These are phyloP conservation scores for Tachycineta bicolor DNA, from an alignment of 2,113 vertebrate genomes.

Conservation along the genomic window DNA sequence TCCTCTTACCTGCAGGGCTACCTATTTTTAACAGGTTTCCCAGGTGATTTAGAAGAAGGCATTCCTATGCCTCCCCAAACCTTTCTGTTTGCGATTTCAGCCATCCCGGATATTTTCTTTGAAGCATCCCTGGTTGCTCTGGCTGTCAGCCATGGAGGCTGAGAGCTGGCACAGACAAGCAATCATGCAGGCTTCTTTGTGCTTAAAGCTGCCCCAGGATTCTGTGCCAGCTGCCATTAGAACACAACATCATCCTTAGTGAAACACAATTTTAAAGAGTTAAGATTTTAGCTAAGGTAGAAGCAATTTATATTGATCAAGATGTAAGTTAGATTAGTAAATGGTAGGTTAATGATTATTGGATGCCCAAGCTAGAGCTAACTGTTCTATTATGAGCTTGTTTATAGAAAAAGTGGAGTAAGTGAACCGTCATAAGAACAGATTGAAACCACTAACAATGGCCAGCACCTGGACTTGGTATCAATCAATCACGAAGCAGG, in stretches of 20 bases:
- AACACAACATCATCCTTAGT: neutral
- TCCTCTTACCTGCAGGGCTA: neutral
- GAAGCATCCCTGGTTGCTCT: neutral
- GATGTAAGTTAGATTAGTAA: no score
- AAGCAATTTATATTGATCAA: no score
- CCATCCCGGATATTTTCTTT: neutral
- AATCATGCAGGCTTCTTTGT: neutral
- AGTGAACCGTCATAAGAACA: no score
- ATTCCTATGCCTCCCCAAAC: neutral
- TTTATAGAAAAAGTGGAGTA: no score
- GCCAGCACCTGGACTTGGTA: no score
- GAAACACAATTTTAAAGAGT: no score
- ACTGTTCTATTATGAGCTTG: no score
- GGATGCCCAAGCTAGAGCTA: no score
- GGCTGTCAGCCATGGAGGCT: neutral
- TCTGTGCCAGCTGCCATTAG: neutral
- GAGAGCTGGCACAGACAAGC: neutral
- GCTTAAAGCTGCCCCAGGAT: neutral
- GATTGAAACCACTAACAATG: no score
- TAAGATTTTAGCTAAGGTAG: no score
- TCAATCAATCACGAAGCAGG: no score
- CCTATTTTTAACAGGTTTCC: neutral
- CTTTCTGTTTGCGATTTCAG: neutral
- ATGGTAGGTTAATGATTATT: no score
- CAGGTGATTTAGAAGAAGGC: neutral